Conservation (phyloP, 2,888 invertebrate genomes). For the Oxytorus armatus region DNA sequence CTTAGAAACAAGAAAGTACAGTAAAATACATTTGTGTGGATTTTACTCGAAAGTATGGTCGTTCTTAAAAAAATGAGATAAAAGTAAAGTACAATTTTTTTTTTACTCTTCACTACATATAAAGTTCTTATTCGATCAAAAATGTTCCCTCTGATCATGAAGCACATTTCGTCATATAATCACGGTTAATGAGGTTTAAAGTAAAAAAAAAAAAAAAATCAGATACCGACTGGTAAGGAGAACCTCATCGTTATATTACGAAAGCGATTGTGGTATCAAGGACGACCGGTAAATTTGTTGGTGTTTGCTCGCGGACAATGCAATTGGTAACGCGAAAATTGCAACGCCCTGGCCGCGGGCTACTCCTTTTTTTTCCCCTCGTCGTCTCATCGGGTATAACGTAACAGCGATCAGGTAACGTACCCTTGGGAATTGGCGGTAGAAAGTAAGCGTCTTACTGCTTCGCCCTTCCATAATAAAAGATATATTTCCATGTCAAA, state of each 20-base stretch:
- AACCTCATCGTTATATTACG: slow-evolving; percentile 18
- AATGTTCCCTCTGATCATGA: no score
- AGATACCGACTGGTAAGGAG: slow-evolving; percentile 7
- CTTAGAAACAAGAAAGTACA: no score
- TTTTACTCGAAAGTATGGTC: no score
- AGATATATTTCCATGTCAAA: slow-evolving; percentile 9
- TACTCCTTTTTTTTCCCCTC: slow-evolving; percentile 7
- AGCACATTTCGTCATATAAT: slow-evolving; percentile 1
- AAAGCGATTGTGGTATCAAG: slow-evolving; percentile 69
- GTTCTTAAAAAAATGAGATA: no score
- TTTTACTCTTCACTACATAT: no score
- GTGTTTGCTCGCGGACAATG: slow-evolving; percentile 61
- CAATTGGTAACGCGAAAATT: slow-evolving; percentile 34
- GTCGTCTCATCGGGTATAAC: slow-evolving; percentile 44
- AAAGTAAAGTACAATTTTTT: no score
- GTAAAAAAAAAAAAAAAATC: slow-evolving; percentile 6
- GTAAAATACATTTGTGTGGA: no score
- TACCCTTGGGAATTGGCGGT: slow-evolving; percentile 39
- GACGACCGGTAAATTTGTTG: slow-evolving; percentile 69
- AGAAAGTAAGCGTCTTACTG: slow-evolving; percentile 61
- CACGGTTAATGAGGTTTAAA: slow-evolving; percentile 4
- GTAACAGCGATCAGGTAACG: no score
- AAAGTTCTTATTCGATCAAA: no score
- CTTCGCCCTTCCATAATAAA: slow-evolving; percentile 17
- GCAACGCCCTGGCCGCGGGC: slow-evolving; percentile 59